Percentiles rank a stretch among this genome's conserved stretches.
phyloP scores from a whole-genome alignment of 2,888 invertebrate species.

The Dryadula phaetusa region DNA sequence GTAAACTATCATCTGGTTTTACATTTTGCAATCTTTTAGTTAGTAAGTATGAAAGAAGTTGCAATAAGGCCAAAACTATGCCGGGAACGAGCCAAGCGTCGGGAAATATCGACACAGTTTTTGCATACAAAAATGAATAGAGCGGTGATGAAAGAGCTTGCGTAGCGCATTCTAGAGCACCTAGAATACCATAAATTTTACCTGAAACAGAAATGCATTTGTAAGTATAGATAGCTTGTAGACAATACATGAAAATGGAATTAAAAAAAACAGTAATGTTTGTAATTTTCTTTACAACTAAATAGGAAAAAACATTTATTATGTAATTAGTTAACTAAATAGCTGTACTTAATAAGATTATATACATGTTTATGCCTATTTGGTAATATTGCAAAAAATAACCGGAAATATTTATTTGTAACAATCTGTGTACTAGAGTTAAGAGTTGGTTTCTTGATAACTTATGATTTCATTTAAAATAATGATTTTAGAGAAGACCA shows the following conservation, averaged over 20 bases:
- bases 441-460: no score
- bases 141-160: conserved; percentile 73
- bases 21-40: conserved; percentile 56
- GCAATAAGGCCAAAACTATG: conserved; percentile 61
- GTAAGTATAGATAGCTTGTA: not conserved
- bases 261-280: not conserved
- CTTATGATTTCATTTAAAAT: no score
- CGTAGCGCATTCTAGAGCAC: conserved; percentile 76
- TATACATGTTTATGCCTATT: no score
- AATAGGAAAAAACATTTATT: not conserved
- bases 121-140: conserved; percentile 73
- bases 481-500: no score
- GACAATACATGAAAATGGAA: not conserved
- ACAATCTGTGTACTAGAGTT: no score
- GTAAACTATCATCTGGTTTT: conserved; percentile 27
- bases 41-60: conserved; percentile 65
- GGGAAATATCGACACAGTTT: conserved; percentile 67
- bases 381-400: no score
- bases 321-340: not conserved
- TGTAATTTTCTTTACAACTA: not conserved
- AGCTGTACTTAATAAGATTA: no score
- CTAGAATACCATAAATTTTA: conserved; percentile 79
- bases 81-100: conserved; percentile 78
- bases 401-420: no score
- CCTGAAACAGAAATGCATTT: conserved; percentile 60